Evolutionary conservation across 1,140 invertebrate genomes (phyloP), one percentile per base, ranked within the genome.

Genomic region (Rhysida immarginata): DNA sequence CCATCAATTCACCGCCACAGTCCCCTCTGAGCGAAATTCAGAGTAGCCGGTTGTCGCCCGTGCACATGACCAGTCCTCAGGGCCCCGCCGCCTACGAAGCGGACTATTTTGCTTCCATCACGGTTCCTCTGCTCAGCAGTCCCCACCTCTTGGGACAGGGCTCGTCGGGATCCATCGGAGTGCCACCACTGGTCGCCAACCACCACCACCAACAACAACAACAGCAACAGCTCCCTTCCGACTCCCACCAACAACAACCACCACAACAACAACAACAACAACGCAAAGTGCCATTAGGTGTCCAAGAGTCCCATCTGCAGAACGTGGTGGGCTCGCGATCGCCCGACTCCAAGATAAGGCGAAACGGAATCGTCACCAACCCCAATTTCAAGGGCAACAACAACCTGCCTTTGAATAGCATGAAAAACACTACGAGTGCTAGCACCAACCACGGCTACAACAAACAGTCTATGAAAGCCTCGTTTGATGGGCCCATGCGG

Each of bases 351-450:
- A 64, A 70, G 51, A 60, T 68, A 23, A 72, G 71, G 61, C 78
- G 88, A 58, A 93, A 92, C 66, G 88, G 89, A 2, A 88, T 92
- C 58, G 87, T 91, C 8, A 90, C 87, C 2, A 94, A 94, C 69
- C 89, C 89, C 35, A 89, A 87, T 54, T 81, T 89, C 75, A 72
- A 76, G 58, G 58, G 59, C 21, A 60, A 60, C 26, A 48, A 58
- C 45, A 55, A 59, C 27, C 62, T 14, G 69, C 71, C 61, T 64
- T 72, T 44, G 63, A 71, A 43, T 68, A 73, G 24, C 68, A 74
- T 64, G 69, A 68, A 67, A 61, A 52, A 63, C 65, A 67, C 62
- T 75, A 71, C 59, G 42, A 21, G 44, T 2, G 41, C 26, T 26
- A 35, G 21, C 43, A 57, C 27, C 23, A 44, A 23, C 8, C 59